phyloP scores from a whole-genome alignment of 2,113 vertebrate species.

The Phodopus roborovskii region DNA sequence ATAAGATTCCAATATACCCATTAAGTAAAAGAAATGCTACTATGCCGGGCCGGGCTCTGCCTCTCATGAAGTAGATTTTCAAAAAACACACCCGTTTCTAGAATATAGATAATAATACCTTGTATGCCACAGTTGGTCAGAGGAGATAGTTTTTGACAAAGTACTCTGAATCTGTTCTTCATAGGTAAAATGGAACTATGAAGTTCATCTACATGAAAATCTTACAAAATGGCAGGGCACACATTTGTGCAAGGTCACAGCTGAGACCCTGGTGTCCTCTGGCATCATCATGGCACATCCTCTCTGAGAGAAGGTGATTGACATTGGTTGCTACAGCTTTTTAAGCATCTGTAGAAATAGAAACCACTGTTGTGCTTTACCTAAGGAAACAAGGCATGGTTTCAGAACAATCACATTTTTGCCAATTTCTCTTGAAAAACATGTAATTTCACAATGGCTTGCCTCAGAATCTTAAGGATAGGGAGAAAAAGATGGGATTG shows the following conservation, averaged over 20 bases:
- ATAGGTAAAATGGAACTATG: constrained; percentile 12
- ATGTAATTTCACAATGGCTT: constrained; percentile 85
- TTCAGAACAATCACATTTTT: constrained; percentile 85
- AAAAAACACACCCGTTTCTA: neutral
- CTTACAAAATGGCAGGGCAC: constrained; percentile 51
- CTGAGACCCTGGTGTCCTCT: neutral
- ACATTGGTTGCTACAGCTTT: constrained; percentile 79
- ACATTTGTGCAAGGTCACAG: constrained; percentile 70
- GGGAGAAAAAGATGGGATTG: constrained; percentile 81
- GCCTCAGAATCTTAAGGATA: constrained; percentile 80
- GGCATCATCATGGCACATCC: constrained; percentile 49
- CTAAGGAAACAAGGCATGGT: constrained; percentile 82
- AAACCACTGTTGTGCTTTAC: constrained; percentile 81
- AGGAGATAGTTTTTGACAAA: constrained; percentile 20
- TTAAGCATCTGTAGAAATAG: constrained; percentile 82
- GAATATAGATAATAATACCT: constrained; percentile 5
- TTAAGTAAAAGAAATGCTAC: constrained; percentile 31
- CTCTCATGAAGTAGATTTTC: constrained; percentile 24
- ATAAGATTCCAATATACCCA: neutral
- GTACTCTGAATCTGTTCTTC: constrained; percentile 48
- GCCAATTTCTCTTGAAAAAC: constrained; percentile 87
- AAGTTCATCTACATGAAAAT: constrained; percentile 58
- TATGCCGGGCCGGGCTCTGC: neutral
- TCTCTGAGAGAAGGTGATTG: constrained; percentile 67
- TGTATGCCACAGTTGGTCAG: neutral